Conservation (phyloP, 2,797 vertebrate genomes). For the Malacoctenus gilli region DNA sequence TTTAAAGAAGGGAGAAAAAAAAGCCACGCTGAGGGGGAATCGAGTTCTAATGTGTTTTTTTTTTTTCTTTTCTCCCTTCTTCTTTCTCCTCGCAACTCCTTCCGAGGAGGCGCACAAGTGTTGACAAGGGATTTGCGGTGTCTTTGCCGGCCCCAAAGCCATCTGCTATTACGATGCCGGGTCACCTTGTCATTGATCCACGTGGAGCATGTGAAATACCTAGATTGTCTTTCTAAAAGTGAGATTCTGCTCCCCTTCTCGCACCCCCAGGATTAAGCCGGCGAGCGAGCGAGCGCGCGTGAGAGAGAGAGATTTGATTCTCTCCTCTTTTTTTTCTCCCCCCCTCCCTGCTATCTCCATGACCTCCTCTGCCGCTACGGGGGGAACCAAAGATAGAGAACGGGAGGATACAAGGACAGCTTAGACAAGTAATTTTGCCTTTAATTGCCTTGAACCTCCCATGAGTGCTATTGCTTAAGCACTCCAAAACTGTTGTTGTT, state of each 20-base stretch:
- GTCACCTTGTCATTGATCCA: conserved; percentile 73
- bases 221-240: conserved; percentile 64
- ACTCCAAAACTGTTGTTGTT: conserved; percentile 76
- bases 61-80: no score
- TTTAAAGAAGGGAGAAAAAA: conserved; percentile 5
- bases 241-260: conserved; percentile 39
- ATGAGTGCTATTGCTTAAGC: conserved; percentile 73
- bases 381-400: conserved; percentile 47
- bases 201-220: conserved; percentile 58
- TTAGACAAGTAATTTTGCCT: conserved; percentile 78
- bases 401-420: conserved; percentile 70
- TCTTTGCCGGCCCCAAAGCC: conserved; percentile 47
- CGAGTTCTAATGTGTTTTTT: conserved; percentile 2
- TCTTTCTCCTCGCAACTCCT: no score
- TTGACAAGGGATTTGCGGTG: conserved; percentile 56
- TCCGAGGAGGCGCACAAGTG: conserved; percentile 22
- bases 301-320: conserved; percentile 39
- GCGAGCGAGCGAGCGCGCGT: no score
- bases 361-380: conserved; percentile 59
- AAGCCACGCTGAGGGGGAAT: no score
- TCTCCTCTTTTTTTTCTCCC: conserved; percentile 43
- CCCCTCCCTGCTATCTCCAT: conserved; percentile 55
- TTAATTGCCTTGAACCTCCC: conserved; percentile 79
- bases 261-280: conserved; percentile 63
- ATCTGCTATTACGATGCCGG: conserved; percentile 37